phyloP scores from a whole-genome alignment of 1,140 invertebrate genomes.

The Grapholita molesta region DNA sequence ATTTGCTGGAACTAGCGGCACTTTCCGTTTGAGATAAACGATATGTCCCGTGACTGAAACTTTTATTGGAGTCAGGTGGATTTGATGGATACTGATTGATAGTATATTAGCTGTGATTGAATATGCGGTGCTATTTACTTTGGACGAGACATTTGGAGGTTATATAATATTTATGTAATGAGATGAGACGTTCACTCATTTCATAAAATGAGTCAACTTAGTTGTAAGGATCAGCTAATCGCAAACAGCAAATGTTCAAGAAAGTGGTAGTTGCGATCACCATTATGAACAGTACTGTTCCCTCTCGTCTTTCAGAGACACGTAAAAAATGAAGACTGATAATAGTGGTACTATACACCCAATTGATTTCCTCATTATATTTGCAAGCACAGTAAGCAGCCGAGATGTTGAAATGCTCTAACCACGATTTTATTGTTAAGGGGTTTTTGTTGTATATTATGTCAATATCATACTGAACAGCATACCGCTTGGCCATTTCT shows the following conservation, averaged over 20 bases:
- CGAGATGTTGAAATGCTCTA: no score
- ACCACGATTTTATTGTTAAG: no score
- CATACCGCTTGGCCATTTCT: no score
- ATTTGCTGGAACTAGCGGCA: not conserved
- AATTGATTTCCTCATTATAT: no score
- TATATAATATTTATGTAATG: not conserved
- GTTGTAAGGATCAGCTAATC: not conserved
- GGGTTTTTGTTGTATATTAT: no score
- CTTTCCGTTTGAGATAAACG: slow-evolving; percentile 5
- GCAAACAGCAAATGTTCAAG: not conserved
- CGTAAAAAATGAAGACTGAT: no score
- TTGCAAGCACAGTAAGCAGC: no score
- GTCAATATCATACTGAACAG: no score
- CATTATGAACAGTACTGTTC: not conserved
- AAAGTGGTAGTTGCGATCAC: not conserved
- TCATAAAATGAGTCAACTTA: not conserved
- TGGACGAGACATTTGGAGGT: not conserved
- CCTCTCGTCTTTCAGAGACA: not conserved
- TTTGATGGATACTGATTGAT: slow-evolving; percentile 13
- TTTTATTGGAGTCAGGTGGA: slow-evolving; percentile 1
- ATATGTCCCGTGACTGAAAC: not conserved
- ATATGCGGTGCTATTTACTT: not conserved
- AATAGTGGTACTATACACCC: no score
- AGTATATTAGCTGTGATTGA: not conserved
- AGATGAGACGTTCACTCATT: not conserved